phyloP scores from a whole-genome alignment of 2,113 vertebrate species.

The Brachyistius frenatus region DNA sequence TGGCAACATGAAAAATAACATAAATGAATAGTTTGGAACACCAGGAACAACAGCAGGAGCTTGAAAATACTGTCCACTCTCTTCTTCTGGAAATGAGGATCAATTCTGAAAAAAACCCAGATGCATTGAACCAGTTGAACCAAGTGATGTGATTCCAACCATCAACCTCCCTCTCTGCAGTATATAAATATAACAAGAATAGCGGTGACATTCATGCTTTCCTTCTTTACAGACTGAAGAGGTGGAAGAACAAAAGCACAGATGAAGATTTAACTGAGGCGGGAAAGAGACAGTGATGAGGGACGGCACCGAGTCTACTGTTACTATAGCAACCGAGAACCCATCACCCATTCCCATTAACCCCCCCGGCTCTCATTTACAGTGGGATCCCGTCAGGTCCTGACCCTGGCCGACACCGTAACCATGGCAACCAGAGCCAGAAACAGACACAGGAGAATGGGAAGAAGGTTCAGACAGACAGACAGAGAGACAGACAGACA shows the following conservation, averaged over 20 bases:
- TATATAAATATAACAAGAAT: too few species aligned
- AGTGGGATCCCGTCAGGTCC: slow-evolving; percentile 70
- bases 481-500: background rate
- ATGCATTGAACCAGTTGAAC: too few species aligned
- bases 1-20: too few species aligned
- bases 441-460: too few species aligned
- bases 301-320: slow-evolving; percentile 38
- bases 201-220: background rate
- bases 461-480: slow-evolving; percentile 9
- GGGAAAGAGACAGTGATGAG: slow-evolving; percentile 19
- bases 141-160: too few species aligned
- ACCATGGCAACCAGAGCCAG: slow-evolving; percentile 67
- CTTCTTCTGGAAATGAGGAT: too few species aligned
- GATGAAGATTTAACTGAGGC: slow-evolving; percentile 37
- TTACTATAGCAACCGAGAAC: slow-evolving; percentile 62
- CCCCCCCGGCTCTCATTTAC: slow-evolving; percentile 62
- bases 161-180: too few species aligned
- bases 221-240: background rate
- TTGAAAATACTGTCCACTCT: too few species aligned
- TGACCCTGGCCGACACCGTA: slow-evolving; percentile 58
- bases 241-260: background rate
- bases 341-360: slow-evolving; percentile 51
- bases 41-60: too few species aligned
- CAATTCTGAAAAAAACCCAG: too few species aligned
- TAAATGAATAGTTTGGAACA: too few species aligned